Percentiles rank a stretch among this genome's conserved stretches.
Evolutionary conservation across 1,140 invertebrate genomes (phyloP).

Genomic region (Hyposmocoma kahamanoa): DNA sequence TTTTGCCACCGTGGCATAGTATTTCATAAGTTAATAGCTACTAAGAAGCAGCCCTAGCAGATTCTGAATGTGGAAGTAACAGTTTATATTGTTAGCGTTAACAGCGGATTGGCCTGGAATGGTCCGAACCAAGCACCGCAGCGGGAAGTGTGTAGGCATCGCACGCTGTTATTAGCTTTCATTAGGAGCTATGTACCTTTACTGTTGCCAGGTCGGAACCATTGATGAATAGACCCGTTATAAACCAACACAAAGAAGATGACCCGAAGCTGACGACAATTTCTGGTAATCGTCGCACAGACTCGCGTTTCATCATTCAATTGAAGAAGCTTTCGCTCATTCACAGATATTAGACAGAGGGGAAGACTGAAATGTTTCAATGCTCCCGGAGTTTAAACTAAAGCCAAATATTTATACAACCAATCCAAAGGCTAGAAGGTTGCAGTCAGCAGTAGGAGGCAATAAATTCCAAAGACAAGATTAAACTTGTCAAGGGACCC

Average conservation of each 20-base stretch:
- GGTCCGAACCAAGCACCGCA: background rate
- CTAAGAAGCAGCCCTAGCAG: conserved; percentile 12
- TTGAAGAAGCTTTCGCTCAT: background rate
- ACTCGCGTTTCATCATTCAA: conserved; percentile 4
- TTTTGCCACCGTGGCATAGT: too few species aligned
- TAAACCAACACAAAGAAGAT: too few species aligned
- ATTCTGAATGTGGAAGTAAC: conserved; percentile 34
- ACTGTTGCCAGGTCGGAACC: too few species aligned
- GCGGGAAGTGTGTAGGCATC: background rate
- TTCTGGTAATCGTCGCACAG: too few species aligned
- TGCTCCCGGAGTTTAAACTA: conserved; percentile 20
- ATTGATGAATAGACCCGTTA: too few species aligned
- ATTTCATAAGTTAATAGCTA: too few species aligned
- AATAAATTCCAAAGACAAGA: conserved; percentile 70
- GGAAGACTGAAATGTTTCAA: background rate
- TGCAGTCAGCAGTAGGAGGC: conserved; percentile 40
- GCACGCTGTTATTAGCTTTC: background rate
- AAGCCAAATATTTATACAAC: conserved; percentile 56
- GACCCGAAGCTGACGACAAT: too few species aligned
- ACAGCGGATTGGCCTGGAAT: conserved; percentile 30
- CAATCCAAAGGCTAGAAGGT: conserved; percentile 48
- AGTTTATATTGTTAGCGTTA: conserved; percentile 51
- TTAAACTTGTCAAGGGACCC: conserved; percentile 70
- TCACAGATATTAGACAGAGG: background rate
- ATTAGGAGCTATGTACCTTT: too few species aligned